Evolutionary conservation across 2,888 invertebrate species (phyloP).

Genomic region (Pollenia angustigena): DNA sequence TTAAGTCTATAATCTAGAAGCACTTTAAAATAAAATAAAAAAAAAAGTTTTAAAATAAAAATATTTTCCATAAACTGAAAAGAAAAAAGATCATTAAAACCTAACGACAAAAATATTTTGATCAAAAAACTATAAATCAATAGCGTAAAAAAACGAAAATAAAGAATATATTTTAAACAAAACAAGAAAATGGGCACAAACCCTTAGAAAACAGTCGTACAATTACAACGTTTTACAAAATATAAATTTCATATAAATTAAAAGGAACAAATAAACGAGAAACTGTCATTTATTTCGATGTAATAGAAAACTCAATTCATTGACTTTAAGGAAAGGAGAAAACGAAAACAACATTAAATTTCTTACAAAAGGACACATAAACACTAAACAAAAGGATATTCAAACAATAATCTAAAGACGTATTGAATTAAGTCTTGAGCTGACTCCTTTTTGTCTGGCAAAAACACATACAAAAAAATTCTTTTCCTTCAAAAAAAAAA

Average conservation of each 20-base stretch:
- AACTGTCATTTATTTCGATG: constrained; percentile 32
- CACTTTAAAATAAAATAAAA: not conserved
- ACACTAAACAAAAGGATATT: constrained; percentile 38
- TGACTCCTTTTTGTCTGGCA: constrained; percentile 60
- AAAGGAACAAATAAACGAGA: constrained; percentile 14
- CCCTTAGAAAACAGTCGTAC: not conserved
- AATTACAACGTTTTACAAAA: constrained; percentile 14
- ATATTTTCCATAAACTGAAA: constrained; percentile 1
- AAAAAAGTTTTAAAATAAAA: not conserved
- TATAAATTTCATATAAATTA: constrained; percentile 5
- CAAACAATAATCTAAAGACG: constrained; percentile 35
- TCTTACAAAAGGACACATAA: constrained; percentile 38
- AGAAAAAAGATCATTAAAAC: constrained; percentile 25
- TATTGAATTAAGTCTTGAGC: constrained; percentile 15
- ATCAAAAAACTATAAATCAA: constrained; percentile 66
- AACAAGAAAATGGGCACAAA: constrained; percentile 25
- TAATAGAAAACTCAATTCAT: constrained; percentile 46
- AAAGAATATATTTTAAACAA: constrained; percentile 20
- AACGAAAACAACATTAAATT: constrained; percentile 21
- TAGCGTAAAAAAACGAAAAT: constrained; percentile 21
- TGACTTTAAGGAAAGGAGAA: constrained; percentile 28
- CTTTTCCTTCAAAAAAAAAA: not conserved
- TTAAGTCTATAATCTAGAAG: not conserved
- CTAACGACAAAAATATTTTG: constrained; percentile 64
- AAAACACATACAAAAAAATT: not conserved